Percentiles rank a stretch among this genome's conserved stretches.
Evolutionary conservation across 1,140 invertebrate genomes (phyloP).

Genomic region (Steinernema feltiae): DNA sequence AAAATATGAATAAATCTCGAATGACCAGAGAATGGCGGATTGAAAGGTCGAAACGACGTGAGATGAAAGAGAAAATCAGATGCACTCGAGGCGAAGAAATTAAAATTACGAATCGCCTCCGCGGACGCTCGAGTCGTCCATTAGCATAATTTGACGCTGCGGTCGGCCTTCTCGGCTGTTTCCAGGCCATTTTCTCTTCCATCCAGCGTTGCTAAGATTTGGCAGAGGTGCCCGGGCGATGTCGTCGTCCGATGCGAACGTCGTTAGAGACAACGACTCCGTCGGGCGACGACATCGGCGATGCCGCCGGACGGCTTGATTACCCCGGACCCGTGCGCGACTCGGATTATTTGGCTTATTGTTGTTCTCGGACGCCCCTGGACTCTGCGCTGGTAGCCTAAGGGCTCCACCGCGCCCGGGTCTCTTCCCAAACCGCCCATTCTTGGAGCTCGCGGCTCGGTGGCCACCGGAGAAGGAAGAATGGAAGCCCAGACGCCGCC

Average conservation of each 20-base stretch:
- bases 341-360: conserved; percentile 15
- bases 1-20: too few species aligned
- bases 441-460: too few species aligned
- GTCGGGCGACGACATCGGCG: not conserved
- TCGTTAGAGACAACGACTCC: not conserved
- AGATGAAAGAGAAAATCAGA: too few species aligned
- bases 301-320: not conserved
- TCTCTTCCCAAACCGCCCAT: too few species aligned
- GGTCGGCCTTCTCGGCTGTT: not conserved
- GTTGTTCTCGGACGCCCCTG: not conserved
- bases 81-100: not conserved
- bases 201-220: conserved; percentile 1
- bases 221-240: not conserved
- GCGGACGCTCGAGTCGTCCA: not conserved
- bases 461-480: too few species aligned
- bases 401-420: too few species aligned
- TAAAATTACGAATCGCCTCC: not conserved
- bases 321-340: conserved; percentile 7
- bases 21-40: too few species aligned
- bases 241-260: conserved; percentile 1
- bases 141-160: not conserved
- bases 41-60: too few species aligned
- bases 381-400: too few species aligned
- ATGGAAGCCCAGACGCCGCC: too few species aligned
- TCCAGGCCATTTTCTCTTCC: not conserved